These are phyloP conservation scores for Phalacrocorax aristotelis DNA, from an alignment of 2,113 vertebrate genomes.

Conservation along the genomic window DNA sequence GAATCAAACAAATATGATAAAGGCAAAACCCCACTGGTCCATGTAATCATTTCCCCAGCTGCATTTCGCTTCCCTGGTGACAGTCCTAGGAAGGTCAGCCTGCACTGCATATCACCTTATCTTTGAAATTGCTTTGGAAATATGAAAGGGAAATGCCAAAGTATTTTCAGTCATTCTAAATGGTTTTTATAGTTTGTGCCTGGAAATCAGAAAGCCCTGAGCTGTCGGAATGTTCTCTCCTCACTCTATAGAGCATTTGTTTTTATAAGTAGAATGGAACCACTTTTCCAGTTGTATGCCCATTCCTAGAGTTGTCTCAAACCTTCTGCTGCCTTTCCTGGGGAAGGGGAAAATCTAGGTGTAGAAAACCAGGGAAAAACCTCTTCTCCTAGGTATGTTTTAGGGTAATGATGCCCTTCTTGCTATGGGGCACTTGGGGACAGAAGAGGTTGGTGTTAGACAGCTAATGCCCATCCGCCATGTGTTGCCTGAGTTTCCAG, in stretches of 20 bases:
- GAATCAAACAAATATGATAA: background rate
- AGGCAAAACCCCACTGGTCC: background rate
- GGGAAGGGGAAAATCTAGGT: background rate
- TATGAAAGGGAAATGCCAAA: background rate
- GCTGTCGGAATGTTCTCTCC: background rate
- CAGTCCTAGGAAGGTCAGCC: background rate
- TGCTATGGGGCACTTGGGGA: background rate
- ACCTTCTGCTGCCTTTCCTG: background rate
- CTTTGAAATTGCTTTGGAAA: background rate
- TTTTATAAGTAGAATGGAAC: background rate
- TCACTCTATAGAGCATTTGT: background rate
- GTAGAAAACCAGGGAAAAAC: background rate
- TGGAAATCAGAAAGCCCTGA: background rate
- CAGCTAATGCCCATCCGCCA: background rate
- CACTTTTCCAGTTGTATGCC: background rate
- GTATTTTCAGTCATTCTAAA: background rate
- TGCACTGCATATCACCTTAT: background rate
- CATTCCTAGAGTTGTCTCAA: background rate
- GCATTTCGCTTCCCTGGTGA: background rate
- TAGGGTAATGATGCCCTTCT: background rate
- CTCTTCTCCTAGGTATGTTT: background rate
- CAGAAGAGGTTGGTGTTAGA: background rate
- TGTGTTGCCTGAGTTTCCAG: background rate
- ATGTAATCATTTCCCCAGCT: background rate
- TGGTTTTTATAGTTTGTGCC: background rate